Percentiles rank a stretch among this genome's conserved stretches.
Conservation (phyloP, 2,113 vertebrate genomes). For the Centropus unirufus region DNA sequence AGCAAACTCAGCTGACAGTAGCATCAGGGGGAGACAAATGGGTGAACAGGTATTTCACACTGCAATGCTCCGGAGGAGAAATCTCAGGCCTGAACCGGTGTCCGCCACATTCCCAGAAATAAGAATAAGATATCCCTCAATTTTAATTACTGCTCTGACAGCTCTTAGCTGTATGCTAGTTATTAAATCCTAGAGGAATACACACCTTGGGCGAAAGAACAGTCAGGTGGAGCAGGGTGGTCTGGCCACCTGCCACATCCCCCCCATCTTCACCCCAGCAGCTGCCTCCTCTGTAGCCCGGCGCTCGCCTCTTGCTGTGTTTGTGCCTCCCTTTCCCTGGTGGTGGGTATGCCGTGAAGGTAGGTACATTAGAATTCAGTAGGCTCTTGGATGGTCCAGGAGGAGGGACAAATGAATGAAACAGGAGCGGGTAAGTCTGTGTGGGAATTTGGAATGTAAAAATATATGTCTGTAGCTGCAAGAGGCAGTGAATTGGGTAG, state of each 20-base stretch:
- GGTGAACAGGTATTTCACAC: not conserved
- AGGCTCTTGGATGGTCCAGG: not conserved
- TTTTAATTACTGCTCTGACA: slow-evolving; percentile 3
- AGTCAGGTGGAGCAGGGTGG: not conserved
- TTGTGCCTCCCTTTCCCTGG: not conserved
- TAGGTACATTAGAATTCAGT: not conserved
- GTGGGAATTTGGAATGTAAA: not conserved
- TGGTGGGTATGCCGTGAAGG: not conserved
- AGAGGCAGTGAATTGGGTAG: not conserved
- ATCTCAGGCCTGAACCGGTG: not conserved
- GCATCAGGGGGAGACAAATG: not conserved
- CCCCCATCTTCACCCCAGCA: not conserved
- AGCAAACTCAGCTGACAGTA: not conserved
- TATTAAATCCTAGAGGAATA: not conserved
- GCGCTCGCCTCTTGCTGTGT: not conserved
- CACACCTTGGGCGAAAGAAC: not conserved
- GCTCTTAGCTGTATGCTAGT: not conserved
- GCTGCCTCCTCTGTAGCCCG: not conserved
- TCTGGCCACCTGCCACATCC: not conserved
- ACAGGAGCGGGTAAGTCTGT: not conserved
- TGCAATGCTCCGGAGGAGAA: not conserved
- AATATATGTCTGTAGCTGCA: not conserved
- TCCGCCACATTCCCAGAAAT: not conserved
- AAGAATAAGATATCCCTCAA: not conserved
- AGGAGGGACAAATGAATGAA: not conserved